Evolutionary conservation across 2,888 invertebrate species (phyloP), one percentile per base, ranked within the genome.

Genomic region (Acronicta alni): DNA sequence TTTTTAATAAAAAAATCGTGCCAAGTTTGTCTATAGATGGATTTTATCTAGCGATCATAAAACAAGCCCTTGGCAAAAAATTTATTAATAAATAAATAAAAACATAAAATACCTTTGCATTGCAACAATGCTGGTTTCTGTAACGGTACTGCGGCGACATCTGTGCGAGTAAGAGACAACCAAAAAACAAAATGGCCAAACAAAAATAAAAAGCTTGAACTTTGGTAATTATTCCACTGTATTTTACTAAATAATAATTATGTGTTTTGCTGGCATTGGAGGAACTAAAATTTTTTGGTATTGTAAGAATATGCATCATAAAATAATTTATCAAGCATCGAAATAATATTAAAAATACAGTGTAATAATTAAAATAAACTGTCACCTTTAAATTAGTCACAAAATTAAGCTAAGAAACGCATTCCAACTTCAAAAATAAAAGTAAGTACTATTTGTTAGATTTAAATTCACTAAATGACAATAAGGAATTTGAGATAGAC

Each of bases 111-210:
- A 94, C 94, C 94, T 94, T 92, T 62, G 88, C 83, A 87, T 91
- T 91, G 83, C 92, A 94, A 92, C 89, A 93, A 86, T 90, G 89
- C 84, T 89, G 92, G 68, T 90, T 91, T 84, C 91, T 87, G 89
- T 93, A 92, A 75, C 92, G 88, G 82, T 92, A 92, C 83, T 85
- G 88, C 88, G 91, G 91, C 88, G 90, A 92, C 89, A 93, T 93
- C 93, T 93, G 92, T 88, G 81, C 83, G 81, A 81, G 63, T 53
- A 79, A 75, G 60, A 80, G 59, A 82, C 78, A 83, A 80, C 77
- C 72, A 79, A 72, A 71, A 79, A 77, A 72, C 80, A 79, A 83
- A 79, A 80, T 79, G 61, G 80, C 73, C 59, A 62, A 77, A 67
- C 58, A 80, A 82, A 81, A 80, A 76, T 76, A 69, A 65, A 73